phyloP scores from a whole-genome alignment of 2,797 vertebrate genomes.

The Rallus crepitans region DNA sequence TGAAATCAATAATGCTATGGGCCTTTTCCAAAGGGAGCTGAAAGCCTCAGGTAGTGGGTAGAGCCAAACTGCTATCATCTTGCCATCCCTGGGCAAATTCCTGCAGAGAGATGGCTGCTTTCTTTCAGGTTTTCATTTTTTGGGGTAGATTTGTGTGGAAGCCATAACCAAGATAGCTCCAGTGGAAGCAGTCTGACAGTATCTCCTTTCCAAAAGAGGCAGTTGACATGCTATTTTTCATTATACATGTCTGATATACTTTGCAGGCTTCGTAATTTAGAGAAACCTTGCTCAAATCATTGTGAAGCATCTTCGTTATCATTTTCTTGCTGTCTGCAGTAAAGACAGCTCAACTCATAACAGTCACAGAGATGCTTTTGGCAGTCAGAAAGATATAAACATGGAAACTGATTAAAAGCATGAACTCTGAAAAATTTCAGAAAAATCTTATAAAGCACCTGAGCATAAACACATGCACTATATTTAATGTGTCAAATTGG shows the following conservation, averaged over 20 bases:
- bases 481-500: background rate
- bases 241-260: background rate
- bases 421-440: background rate
- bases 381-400: background rate
- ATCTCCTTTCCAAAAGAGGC: background rate
- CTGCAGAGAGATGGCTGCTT: background rate
- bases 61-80: background rate
- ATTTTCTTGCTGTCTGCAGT: background rate
- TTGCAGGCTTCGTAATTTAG: background rate
- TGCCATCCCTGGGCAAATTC: background rate
- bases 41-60: background rate
- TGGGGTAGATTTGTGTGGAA: background rate
- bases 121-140: background rate
- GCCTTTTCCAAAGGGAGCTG: background rate
- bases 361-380: background rate
- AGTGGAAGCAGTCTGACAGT: background rate
- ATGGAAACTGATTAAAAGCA: background rate
- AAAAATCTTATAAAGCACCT: background rate
- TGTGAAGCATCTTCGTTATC: background rate
- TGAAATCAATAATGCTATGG: background rate
- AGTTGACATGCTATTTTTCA: background rate
- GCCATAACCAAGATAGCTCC: background rate
- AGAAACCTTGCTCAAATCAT: background rate
- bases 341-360: background rate
- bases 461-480: background rate